Percentiles rank a stretch among this genome's conserved stretches.
phyloP scores from a whole-genome alignment of 2,797 vertebrate species.

The Rachycentron canadum region DNA sequence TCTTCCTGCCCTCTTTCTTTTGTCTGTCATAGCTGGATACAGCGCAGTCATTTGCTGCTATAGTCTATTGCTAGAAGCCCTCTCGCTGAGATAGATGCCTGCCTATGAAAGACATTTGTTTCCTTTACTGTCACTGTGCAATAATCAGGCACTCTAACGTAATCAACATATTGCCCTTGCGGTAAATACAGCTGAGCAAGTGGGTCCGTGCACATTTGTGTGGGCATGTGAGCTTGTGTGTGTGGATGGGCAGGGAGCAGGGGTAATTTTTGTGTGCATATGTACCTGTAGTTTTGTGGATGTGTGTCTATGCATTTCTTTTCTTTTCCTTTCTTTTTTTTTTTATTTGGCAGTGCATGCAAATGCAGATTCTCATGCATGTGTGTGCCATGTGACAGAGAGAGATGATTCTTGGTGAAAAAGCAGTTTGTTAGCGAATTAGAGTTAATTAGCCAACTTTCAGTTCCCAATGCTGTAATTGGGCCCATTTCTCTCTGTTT shows the following conservation, averaged over 20 bases:
- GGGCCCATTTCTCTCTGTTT: slow-evolving; percentile 87
- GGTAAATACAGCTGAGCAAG: slow-evolving; percentile 88
- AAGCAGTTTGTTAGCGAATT: slow-evolving; percentile 89
- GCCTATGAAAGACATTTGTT: slow-evolving; percentile 85
- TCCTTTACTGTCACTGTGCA: slow-evolving; percentile 85
- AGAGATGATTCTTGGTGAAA: slow-evolving; percentile 84
- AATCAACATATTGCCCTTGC: slow-evolving; percentile 86
- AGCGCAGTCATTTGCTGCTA: slow-evolving; percentile 73
- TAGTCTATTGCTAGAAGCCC: slow-evolving; percentile 79
- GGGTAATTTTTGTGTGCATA: slow-evolving; percentile 21
- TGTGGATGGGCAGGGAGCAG: slow-evolving; percentile 13
- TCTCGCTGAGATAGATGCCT: slow-evolving; percentile 80
- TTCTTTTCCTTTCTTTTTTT: slow-evolving; percentile 3
- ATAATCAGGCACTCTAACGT: slow-evolving; percentile 86
- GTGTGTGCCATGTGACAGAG: slow-evolving; percentile 77
- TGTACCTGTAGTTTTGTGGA: slow-evolving; percentile 56
- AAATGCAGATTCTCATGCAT: slow-evolving; percentile 54
- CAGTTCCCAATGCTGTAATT: slow-evolving; percentile 87
- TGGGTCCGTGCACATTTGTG: slow-evolving; percentile 67
- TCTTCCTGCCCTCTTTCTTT: slow-evolving; percentile 70
- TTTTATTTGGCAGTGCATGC: slow-evolving; percentile 42
- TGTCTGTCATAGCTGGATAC: slow-evolving; percentile 72
- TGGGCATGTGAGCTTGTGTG: slow-evolving; percentile 52
- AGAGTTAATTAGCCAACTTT: slow-evolving; percentile 89
- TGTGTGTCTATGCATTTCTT: slow-evolving; percentile 22